A percentile compares a stretch with the other conserved stretches of the same genome.
phyloP scores from a whole-genome alignment of 2,888 invertebrate genomes.

The Pristionchus arcanus region DNA sequence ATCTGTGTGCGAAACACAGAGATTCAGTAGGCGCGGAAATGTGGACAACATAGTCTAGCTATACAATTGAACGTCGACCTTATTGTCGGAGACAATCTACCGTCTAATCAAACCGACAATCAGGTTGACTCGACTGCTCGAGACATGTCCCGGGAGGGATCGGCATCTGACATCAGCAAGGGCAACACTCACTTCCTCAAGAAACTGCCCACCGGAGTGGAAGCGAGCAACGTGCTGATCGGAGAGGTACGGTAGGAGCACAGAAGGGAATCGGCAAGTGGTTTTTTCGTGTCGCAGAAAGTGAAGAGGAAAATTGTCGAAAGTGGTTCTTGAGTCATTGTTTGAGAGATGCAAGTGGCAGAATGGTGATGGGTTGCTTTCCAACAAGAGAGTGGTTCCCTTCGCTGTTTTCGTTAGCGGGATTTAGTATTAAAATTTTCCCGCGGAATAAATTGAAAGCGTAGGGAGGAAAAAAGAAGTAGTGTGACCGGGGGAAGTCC shows the following conservation, averaged over 20 bases:
- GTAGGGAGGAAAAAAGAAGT: no score
- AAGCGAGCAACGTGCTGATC: constrained; percentile 96
- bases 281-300: no score
- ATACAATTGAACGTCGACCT: neutral
- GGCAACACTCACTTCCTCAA: constrained; percentile 94
- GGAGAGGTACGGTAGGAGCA: constrained; percentile 85
- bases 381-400: no score
- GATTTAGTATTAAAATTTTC: no score
- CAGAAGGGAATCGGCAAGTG: neutral
- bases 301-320: no score
- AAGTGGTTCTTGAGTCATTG: no score
- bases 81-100: neutral
- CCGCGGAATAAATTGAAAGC: no score
- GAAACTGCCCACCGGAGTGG: constrained; percentile 96
- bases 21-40: no score
- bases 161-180: constrained; percentile 64
- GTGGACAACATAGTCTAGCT: no score
- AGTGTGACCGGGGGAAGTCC: constrained; percentile 10
- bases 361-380: no score
- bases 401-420: no score
- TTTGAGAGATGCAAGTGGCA: no score
- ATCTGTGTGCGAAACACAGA: neutral
- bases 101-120: neutral
- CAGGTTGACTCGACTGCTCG: constrained; percentile 76
- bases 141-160: constrained; percentile 72